phyloP scores from a whole-genome alignment of 2,797 vertebrate species.

The Furcifer pardalis region DNA sequence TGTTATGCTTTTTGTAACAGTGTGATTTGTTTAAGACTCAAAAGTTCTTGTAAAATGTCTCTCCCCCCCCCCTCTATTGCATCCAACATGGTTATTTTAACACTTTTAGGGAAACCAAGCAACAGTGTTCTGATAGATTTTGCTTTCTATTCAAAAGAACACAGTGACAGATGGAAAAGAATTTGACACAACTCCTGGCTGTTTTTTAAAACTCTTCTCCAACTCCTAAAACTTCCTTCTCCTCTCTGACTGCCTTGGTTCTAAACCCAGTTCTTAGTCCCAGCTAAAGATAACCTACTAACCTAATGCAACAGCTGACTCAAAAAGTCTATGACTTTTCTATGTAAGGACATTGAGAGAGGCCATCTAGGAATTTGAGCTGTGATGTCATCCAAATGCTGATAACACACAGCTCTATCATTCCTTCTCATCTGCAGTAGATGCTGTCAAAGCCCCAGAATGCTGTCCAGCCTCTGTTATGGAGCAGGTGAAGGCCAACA shows the following conservation, averaged over 20 bases:
- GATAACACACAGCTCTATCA: no score
- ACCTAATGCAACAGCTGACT: no score
- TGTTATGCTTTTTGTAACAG: background rate
- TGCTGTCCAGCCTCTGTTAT: no score
- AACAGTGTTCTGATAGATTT: background rate
- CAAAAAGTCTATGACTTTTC: no score
- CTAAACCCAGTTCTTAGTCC: no score
- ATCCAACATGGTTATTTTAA: conserved; percentile 23
- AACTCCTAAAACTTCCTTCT: background rate
- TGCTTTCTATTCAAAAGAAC: conserved; percentile 1
- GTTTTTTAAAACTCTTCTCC: background rate
- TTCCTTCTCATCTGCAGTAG: no score
- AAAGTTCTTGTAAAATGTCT: conserved; percentile 54
- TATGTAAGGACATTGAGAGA: no score
- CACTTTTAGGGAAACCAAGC: conserved; percentile 40
- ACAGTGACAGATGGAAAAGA: background rate
- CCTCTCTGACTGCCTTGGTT: background rate
- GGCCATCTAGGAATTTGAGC: no score
- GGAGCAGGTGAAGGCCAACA: no score
- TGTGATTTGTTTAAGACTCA: background rate
- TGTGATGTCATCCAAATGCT: no score
- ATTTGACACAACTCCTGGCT: background rate
- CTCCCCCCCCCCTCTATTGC: conserved; percentile 36
- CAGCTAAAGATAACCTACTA: no score
- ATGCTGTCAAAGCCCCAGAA: no score